Evolutionary conservation across 2,888 invertebrate species (phyloP).

Genomic region (Agrotis exclamationis): DNA sequence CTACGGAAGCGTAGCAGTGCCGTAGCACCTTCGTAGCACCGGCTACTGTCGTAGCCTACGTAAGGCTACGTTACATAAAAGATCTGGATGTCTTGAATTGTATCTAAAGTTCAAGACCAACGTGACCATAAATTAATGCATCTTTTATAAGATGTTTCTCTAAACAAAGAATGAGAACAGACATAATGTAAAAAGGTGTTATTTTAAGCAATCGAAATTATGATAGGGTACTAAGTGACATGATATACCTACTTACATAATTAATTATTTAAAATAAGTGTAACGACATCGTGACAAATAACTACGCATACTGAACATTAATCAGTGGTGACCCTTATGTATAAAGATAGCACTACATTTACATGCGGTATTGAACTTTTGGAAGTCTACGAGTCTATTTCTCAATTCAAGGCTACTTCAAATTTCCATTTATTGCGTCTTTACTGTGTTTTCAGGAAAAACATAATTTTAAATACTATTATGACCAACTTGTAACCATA

Average conservation of each 20-base stretch:
- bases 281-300: neutral
- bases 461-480: slow-evolving; percentile 13
- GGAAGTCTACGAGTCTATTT: slow-evolving; percentile 70
- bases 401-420: slow-evolving; percentile 78
- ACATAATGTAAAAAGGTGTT: neutral
- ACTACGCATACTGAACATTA: slow-evolving; percentile 44
- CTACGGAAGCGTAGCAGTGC: slow-evolving; percentile 61
- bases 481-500: neutral
- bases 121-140: neutral
- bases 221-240: neutral
- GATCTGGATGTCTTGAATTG: slow-evolving; percentile 19
- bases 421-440: slow-evolving; percentile 70
- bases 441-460: slow-evolving; percentile 48
- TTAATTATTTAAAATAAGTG: slow-evolving; percentile 14
- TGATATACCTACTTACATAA: neutral
- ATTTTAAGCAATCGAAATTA: slow-evolving; percentile 4
- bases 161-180: neutral
- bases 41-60: slow-evolving; percentile 37
- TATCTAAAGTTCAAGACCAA: slow-evolving; percentile 28
- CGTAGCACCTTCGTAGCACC: slow-evolving; percentile 64
- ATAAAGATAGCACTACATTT: slow-evolving; percentile 71
- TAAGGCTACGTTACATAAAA: slow-evolving; percentile 12
- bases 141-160: slow-evolving; percentile 7
- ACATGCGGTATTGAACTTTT: slow-evolving; percentile 81
- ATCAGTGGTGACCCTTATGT: slow-evolving; percentile 61